phyloP scores from a whole-genome alignment of 2,113 vertebrate species.

The rabbit (Oryctolagus cuniculus) region mOryCun1.1 NC_091447.1:7962501-7963000 shows the following conservation, averaged over 20 bases:
- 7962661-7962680: background rate
- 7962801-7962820: background rate
- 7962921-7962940: no score
- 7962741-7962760: background rate
- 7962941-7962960: no score
- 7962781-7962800: background rate
- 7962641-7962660: background rate
- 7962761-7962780: background rate
- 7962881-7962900: no score
- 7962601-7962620: background rate
- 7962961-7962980: no score
- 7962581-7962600: background rate
- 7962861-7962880: no score
- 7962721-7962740: background rate
- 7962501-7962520: constrained; percentile 41
- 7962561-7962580: background rate
- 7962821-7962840: background rate
- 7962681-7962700: background rate
- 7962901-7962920: no score
- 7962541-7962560: background rate
- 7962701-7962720: background rate
- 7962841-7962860: background rate
- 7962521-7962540: background rate
- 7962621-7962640: background rate
- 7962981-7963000: no score